These are phyloP conservation scores for Colinus virginianus DNA, from an alignment of 2,113 vertebrate species.

Conservation along the genomic window DNA sequence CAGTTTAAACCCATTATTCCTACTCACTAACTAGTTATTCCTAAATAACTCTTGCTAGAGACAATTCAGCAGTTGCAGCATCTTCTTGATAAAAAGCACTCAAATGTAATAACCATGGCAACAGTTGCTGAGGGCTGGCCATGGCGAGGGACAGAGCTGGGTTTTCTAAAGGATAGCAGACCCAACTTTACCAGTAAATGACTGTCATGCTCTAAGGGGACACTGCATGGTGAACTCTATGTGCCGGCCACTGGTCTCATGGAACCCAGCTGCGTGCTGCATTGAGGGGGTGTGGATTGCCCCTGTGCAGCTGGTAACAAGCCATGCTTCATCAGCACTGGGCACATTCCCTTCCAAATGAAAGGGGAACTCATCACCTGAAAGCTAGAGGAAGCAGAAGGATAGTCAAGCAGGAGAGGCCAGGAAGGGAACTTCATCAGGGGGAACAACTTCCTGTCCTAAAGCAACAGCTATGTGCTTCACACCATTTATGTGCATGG, in stretches of 20 bases:
- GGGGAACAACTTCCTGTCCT: neutral
- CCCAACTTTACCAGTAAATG: neutral
- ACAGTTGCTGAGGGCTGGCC: constrained; percentile 54
- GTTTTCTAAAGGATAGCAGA: neutral
- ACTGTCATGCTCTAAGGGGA: neutral
- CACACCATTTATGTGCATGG: neutral
- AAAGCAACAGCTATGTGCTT: neutral
- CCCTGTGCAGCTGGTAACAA: neutral
- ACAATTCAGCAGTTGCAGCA: constrained; percentile 50
- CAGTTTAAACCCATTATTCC: constrained; percentile 46
- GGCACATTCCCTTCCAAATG: neutral
- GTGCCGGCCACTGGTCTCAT: neutral
- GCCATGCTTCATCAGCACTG: accelerated
- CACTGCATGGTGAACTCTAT: accelerated
- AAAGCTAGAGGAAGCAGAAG: neutral
- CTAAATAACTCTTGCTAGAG: constrained; percentile 54
- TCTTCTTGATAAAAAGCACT: constrained; percentile 62
- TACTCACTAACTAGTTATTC: constrained; percentile 47
- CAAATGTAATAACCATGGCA: constrained; percentile 71
- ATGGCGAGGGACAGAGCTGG: neutral
- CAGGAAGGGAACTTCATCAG: neutral
- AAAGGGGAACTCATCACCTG: neutral
- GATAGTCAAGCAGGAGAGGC: accelerated
- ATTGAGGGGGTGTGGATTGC: neutral
- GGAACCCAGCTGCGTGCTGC: neutral